phyloP scores from a whole-genome alignment of 1,140 invertebrate genomes.

The Dinoponera quadriceps region DNA sequence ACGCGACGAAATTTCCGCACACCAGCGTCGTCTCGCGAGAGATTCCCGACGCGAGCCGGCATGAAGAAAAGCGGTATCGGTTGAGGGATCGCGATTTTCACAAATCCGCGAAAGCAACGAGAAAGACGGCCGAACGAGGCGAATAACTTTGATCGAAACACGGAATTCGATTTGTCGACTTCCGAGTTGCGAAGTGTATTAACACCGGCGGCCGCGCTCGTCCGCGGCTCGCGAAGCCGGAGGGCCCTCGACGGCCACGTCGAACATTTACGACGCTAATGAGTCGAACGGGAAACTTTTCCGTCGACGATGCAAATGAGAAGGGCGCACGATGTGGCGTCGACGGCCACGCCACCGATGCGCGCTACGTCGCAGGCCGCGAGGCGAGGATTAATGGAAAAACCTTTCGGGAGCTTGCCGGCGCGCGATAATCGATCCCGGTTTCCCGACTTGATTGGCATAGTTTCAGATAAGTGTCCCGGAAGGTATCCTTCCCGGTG shows the following conservation, averaged over 20 bases:
- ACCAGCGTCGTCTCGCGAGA: too few species aligned
- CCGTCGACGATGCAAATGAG: constrained; percentile 76
- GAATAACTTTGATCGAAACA: constrained; percentile 49
- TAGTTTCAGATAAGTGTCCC: constrained; percentile 43
- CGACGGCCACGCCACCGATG: constrained; percentile 8
- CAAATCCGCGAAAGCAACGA: background rate
- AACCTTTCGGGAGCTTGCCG: constrained; percentile 16
- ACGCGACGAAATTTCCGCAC: background rate
- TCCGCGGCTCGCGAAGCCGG: constrained; percentile 28
- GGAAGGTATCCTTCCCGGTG: background rate
- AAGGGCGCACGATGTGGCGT: background rate
- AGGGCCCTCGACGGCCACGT: constrained; percentile 30
- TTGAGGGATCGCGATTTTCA: background rate
- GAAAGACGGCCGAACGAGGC: background rate
- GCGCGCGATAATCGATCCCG: constrained; percentile 52
- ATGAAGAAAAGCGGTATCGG: too few species aligned
- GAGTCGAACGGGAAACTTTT: constrained; percentile 78
- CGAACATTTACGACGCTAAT: constrained; percentile 74
- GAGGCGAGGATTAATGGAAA: constrained; percentile 53
- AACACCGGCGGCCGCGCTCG: constrained; percentile 44
- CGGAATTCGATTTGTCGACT: constrained; percentile 72
- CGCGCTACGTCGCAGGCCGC: constrained; percentile 11
- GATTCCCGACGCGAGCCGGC: too few species aligned
- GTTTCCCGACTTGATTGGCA: constrained; percentile 49
- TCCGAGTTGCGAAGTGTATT: constrained; percentile 77